phyloP scores from a whole-genome alignment of 2,888 invertebrate species.

The Agriopis leucophaearia region DNA sequence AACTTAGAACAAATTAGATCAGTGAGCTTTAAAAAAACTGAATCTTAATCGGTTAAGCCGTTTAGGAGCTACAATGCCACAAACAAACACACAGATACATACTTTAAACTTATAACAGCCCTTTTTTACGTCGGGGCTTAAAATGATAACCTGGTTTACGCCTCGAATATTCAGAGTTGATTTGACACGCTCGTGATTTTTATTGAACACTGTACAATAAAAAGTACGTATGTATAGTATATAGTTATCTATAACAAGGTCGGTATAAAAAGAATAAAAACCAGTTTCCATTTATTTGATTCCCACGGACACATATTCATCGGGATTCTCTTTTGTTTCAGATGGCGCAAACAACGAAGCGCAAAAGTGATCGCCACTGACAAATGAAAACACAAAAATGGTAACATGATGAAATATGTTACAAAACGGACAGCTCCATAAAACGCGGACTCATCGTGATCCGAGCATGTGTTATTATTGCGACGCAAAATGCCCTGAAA shows the following conservation, averaged over 20 bases:
- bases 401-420: slow-evolving; percentile 81
- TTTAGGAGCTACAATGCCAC: no score
- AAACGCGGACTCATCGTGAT: slow-evolving; percentile 64
- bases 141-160: no score
- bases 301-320: slow-evolving; percentile 18
- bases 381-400: slow-evolving; percentile 64
- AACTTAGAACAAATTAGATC: no score
- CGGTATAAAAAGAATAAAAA: background rate
- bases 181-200: no score
- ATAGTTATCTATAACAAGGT: background rate
- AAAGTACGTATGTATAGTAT: background rate
- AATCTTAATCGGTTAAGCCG: no score
- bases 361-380: slow-evolving; percentile 53
- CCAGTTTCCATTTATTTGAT: slow-evolving; percentile 7
- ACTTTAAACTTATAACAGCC: no score
- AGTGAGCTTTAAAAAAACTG: no score
- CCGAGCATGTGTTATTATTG: slow-evolving; percentile 71
- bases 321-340: slow-evolving; percentile 67
- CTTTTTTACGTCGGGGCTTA: no score
- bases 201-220: background rate
- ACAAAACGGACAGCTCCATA: slow-evolving; percentile 61
- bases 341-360: slow-evolving; percentile 58
- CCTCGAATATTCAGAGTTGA: no score
- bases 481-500: slow-evolving; percentile 50
- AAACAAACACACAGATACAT: no score